Conservation (phyloP, 2,113 vertebrate genomes). For the Ellobius talpinus region DNA sequence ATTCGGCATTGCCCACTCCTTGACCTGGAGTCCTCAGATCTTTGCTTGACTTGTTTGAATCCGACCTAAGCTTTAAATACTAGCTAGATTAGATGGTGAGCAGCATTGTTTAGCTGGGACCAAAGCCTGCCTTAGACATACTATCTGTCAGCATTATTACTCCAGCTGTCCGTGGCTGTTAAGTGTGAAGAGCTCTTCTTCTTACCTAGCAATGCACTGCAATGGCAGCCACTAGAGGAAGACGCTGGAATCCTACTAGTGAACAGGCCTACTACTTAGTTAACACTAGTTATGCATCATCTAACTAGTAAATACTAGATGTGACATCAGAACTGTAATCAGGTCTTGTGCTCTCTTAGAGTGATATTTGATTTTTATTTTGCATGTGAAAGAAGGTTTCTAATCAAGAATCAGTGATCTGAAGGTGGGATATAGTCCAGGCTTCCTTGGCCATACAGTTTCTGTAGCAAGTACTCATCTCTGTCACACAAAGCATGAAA, state of each 20-base stretch:
- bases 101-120: not conserved
- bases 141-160: not conserved
- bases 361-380: constrained; percentile 33
- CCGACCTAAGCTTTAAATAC: not conserved
- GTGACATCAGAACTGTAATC: constrained; percentile 22
- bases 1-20: not conserved
- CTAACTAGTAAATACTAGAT: not conserved
- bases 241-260: not conserved
- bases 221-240: not conserved
- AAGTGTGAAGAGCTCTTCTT: not conserved
- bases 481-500: not conserved
- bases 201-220: not conserved
- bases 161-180: not conserved
- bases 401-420: not conserved
- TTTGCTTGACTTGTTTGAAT: not conserved
- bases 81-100: not conserved
- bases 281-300: not conserved
- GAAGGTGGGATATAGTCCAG: not conserved
- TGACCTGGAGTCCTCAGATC: not conserved
- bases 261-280: not conserved
- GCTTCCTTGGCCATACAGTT: not conserved
- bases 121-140: not conserved
- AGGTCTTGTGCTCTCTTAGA: not conserved
- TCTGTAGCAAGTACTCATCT: not conserved
- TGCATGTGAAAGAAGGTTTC: constrained; percentile 6